These are phyloP conservation scores for Hucho hucho DNA, from an alignment of 2,113 vertebrate species.

Conservation along the genomic window DNA sequence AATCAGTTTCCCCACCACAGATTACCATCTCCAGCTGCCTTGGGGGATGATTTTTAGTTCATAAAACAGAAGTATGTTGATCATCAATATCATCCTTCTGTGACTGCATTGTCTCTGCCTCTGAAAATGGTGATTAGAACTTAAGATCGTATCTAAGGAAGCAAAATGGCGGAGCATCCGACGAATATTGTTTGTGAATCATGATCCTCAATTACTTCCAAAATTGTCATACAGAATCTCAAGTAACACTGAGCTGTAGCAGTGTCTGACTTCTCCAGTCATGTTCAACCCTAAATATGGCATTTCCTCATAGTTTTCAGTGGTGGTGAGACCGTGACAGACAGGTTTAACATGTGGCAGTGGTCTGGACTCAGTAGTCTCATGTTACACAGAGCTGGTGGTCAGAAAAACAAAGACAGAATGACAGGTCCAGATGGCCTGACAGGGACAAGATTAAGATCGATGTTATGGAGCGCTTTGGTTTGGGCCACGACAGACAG, in stretches of 20 bases:
- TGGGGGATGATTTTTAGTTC: neutral
- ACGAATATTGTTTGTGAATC: no score
- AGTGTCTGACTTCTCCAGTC: no score
- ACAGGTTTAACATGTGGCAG: neutral
- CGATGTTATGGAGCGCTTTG: slow-evolving; percentile 48
- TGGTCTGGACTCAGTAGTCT: slow-evolving; percentile 20
- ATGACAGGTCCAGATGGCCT: slow-evolving; percentile 55
- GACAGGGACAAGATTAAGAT: slow-evolving; percentile 54
- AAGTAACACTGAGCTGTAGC: no score
- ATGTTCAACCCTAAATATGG: no score
- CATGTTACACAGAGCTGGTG: slow-evolving; percentile 16
- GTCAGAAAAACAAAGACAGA: slow-evolving; percentile 38
- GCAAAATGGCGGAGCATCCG: no score
- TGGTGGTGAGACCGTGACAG: no score
- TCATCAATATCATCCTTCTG: neutral
- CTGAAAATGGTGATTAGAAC: no score
- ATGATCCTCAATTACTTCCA: no score
- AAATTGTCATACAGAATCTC: no score
- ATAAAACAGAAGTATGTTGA: neutral
- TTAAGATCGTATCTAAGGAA: no score
- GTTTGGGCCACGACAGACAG: slow-evolving; percentile 31
- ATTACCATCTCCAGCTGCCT: neutral
- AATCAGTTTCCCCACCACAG: neutral
- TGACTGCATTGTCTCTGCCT: neutral
- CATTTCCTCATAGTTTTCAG: no score